These are phyloP conservation scores for Hoplodrina ambigua DNA, from an alignment of 2,888 invertebrate genomes.

Conservation along the genomic window DNA sequence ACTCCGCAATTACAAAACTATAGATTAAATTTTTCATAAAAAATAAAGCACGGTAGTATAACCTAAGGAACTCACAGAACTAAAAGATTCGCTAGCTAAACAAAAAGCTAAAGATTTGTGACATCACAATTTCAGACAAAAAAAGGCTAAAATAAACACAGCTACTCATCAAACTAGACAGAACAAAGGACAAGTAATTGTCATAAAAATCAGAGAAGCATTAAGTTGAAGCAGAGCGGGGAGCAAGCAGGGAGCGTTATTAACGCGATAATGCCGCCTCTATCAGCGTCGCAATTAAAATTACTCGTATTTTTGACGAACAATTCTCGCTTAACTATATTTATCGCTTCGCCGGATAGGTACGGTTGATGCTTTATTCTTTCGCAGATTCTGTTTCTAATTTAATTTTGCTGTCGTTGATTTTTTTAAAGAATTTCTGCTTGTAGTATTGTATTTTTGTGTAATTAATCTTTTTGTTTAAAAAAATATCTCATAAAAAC, in stretches of 20 bases:
- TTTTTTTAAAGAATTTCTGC: slow-evolving; percentile 14
- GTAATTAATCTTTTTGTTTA: too few species aligned
- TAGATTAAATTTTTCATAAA: too few species aligned
- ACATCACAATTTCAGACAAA: not conserved
- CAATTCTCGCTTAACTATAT: slow-evolving; percentile 75
- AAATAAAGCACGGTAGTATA: too few species aligned
- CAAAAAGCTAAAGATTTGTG: too few species aligned
- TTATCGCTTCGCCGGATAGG: slow-evolving; percentile 70
- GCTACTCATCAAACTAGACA: slow-evolving; percentile 30
- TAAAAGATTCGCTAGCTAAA: not conserved
- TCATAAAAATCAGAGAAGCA: slow-evolving; percentile 67
- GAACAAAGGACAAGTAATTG: slow-evolving; percentile 64
- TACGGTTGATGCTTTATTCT: slow-evolving; percentile 56
- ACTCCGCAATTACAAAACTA: too few species aligned
- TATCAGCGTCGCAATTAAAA: slow-evolving; percentile 79
- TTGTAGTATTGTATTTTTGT: too few species aligned
- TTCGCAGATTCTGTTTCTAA: slow-evolving; percentile 40
- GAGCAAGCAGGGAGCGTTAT: slow-evolving; percentile 67
- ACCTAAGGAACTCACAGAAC: too few species aligned
- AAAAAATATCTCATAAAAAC: too few species aligned
- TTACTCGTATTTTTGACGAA: slow-evolving; percentile 82
- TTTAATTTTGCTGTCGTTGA: slow-evolving; percentile 35
- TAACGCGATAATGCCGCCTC: slow-evolving; percentile 77
- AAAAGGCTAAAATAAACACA: slow-evolving; percentile 37
- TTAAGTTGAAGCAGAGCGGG: slow-evolving; percentile 56